These are phyloP conservation scores for Peromyscus attwateri DNA, from an alignment of 2,797 vertebrate genomes.

Conservation along the genomic window DNA sequence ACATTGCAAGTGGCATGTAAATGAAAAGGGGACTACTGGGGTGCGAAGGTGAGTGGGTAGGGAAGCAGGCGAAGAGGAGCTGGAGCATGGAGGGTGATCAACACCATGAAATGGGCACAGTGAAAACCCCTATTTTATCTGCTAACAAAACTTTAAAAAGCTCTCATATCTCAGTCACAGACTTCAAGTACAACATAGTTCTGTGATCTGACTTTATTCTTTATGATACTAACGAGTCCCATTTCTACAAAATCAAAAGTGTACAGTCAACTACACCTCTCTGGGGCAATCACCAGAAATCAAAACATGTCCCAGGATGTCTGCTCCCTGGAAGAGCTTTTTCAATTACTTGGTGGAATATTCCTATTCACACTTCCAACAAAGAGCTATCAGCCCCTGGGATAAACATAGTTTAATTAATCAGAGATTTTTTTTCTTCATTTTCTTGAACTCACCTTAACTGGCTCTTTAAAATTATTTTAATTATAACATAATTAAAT, in stretches of 20 bases:
- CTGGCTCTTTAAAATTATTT: neutral
- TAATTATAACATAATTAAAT: neutral
- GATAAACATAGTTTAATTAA: slow-evolving; percentile 6
- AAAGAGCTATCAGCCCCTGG: neutral
- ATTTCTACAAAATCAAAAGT: neutral
- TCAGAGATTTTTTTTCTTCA: slow-evolving; percentile 20
- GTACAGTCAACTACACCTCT: neutral
- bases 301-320: neutral
- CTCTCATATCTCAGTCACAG: neutral
- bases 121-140: neutral
- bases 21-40: neutral
- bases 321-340: neutral
- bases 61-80: neutral
- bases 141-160: neutral
- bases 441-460: slow-evolving; percentile 10
- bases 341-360: neutral
- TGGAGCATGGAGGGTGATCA: neutral
- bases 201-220: neutral
- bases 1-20: neutral
- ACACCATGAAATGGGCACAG: neutral
- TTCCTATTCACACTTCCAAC: neutral
- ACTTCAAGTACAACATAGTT: neutral
- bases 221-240: neutral
- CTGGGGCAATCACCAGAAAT: neutral
- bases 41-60: neutral